Percentiles rank a stretch among this genome's conserved stretches.
Conservation (phyloP, 2,888 invertebrate genomes). For the Dorcus hopei region DNA sequence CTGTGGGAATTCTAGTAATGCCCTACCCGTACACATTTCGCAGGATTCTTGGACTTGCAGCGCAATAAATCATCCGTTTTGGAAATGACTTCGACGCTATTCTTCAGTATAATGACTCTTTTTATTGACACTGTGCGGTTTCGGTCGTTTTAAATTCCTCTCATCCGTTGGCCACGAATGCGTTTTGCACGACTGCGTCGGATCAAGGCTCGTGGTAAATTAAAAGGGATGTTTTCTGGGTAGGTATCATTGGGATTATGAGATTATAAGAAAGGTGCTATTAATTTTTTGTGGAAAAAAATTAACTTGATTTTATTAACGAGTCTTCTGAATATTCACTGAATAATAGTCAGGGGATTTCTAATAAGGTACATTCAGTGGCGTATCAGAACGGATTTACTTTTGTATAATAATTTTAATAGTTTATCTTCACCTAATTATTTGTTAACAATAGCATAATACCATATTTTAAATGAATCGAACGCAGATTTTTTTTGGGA, state of each 20-base stretch:
- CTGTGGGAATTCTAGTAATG: neutral
- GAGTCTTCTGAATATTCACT: neutral
- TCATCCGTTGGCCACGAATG: no score
- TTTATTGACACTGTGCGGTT: neutral
- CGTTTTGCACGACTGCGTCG: neutral
- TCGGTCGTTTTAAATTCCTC: no score
- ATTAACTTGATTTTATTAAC: neutral
- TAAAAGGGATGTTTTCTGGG: neutral
- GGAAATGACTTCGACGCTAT: neutral
- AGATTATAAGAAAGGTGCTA: neutral
- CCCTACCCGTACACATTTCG: neutral
- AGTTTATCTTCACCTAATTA: no score
- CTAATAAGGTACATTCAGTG: neutral
- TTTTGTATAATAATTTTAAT: neutral
- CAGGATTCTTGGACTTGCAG: constrained; percentile 7
- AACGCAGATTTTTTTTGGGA: no score
- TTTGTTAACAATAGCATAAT: no score
- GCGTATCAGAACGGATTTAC: neutral
- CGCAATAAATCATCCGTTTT: constrained; percentile 15
- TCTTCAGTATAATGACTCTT: neutral
- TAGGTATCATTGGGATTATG: neutral
- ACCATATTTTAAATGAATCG: no score
- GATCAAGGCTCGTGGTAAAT: neutral
- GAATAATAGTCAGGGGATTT: neutral
- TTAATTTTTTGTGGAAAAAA: neutral